Percentiles rank a stretch among this genome's conserved stretches.
These are phyloP conservation scores for Tarsius wallacei DNA, from an alignment of 2,797 vertebrate species.

Conservation along the genomic window DNA sequence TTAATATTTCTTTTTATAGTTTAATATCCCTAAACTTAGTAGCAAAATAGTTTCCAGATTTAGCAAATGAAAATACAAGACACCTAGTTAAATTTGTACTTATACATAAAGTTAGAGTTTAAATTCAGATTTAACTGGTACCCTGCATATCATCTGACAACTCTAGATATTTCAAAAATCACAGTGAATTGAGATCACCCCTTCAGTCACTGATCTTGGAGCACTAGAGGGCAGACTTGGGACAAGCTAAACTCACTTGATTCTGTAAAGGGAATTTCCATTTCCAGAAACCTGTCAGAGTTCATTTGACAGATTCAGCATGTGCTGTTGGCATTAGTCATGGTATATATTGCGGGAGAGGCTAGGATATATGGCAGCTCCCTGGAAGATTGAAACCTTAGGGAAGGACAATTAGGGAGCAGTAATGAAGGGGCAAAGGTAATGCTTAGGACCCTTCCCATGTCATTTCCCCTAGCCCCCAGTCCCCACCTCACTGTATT, in stretches of 20 bases:
- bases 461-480: background rate
- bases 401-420: background rate
- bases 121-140: background rate
- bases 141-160: background rate
- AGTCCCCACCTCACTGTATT: background rate
- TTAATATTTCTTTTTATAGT: background rate
- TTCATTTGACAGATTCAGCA: background rate
- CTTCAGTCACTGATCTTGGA: background rate
- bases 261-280: background rate
- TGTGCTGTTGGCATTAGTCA: background rate
- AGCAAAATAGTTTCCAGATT: conserved; percentile 31
- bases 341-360: background rate
- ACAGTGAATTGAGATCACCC: background rate
- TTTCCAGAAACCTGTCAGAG: background rate
- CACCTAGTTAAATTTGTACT: background rate
- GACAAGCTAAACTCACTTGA: background rate
- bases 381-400: background rate
- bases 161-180: background rate
- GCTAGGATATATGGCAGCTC: background rate
- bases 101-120: background rate
- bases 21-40: conserved; percentile 14
- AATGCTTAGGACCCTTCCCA: background rate
- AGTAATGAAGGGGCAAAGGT: background rate
- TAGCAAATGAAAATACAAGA: conserved; percentile 32
- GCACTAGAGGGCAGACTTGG: background rate